Base-by-base conservation (phyloP, 1,140 invertebrate species). In the Sarcophaga peregrina region DNA sequence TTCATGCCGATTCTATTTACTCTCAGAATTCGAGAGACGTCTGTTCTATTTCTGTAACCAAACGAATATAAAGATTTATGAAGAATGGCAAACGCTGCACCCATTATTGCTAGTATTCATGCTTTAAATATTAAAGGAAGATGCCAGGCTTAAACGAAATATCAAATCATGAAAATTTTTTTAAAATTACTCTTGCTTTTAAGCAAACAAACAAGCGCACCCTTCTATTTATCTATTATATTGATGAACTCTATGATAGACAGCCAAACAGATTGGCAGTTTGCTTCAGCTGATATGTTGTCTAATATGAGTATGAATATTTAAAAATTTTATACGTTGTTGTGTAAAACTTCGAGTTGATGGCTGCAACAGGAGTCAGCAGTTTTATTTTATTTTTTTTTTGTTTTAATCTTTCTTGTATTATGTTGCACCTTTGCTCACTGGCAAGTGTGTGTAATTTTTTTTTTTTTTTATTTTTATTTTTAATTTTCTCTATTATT, bases 401-500 rank as follows among this genome's bases (percentile, higher is more conserved):
- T 58, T 58, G 6, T 6, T 13, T 13, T 10, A 58, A 10, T 58
- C 7, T n/a, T 58, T n/a, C n/a, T n/a, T 58, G 0, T 37, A 37
- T 37, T 37, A 37, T 37, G 25, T 37, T 58, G 54, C 54, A 58
- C 54, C 54, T 58, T 58, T 58, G n/a, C 54, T 58, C 11, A 58
- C 54, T 58, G 54, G n/a, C 54, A 58, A 58, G 54, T 58, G 54
- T 58, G 54, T 58, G 54, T n/a, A 58, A 58, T 58, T 58, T 58
- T 11, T 58, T 58, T 58, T n/a, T n/a, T 7, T 58, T 58, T 13
- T 4, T 15, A 15, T 37, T 37, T 37, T 37, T 58, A 58, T 58
- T n/a, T 58, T 58, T 58, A 58, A 58, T 58, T 58, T 58, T 58
- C 54, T 13, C 54, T 58, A 58, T 58, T 58, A 58, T 58, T 37